phyloP scores from a whole-genome alignment of 2,888 invertebrate species.

The Abrostola tripartita region DNA sequence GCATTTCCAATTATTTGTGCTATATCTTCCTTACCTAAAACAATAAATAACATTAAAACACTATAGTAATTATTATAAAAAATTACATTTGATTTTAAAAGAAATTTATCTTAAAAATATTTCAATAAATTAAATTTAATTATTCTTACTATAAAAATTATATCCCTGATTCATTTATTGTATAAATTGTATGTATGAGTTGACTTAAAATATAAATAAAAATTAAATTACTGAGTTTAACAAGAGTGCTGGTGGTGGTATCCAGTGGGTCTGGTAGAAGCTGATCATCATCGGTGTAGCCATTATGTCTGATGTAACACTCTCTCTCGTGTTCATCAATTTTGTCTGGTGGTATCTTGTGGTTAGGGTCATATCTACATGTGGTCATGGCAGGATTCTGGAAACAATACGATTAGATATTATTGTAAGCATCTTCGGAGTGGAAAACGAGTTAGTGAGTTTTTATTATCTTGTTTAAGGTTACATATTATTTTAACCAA shows the following conservation, averaged over 20 bases:
- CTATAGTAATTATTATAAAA: background rate
- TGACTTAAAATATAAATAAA: background rate
- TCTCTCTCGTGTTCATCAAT: slow-evolving; percentile 66
- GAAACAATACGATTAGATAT: slow-evolving; percentile 37
- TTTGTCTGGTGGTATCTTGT: slow-evolving; percentile 66
- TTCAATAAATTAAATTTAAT: too few relatives aligned
- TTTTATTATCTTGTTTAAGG: too few relatives aligned
- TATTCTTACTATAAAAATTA: too few relatives aligned
- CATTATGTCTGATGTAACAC: slow-evolving; percentile 68
- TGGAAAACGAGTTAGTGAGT: too few relatives aligned
- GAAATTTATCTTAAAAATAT: too few relatives aligned
- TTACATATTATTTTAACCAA: too few relatives aligned
- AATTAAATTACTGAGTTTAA: slow-evolving; percentile 71
- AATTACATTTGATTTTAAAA: too few relatives aligned
- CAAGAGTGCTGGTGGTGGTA: slow-evolving; percentile 61
- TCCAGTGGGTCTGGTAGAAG: slow-evolving; percentile 75
- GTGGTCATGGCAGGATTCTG: slow-evolving; percentile 61
- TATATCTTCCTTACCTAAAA: slow-evolving; percentile 71
- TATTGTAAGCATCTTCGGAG: too few relatives aligned
- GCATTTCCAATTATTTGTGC: slow-evolving; percentile 71
- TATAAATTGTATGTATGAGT: background rate
- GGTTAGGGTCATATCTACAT: slow-evolving; percentile 71
- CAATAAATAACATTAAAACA: slow-evolving; percentile 2
- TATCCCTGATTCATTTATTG: too few relatives aligned
- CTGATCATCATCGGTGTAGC: slow-evolving; percentile 66